These are phyloP conservation scores for Microcebus murinus DNA, from an alignment of 2,113 vertebrate genomes.

Conservation along the genomic window DNA sequence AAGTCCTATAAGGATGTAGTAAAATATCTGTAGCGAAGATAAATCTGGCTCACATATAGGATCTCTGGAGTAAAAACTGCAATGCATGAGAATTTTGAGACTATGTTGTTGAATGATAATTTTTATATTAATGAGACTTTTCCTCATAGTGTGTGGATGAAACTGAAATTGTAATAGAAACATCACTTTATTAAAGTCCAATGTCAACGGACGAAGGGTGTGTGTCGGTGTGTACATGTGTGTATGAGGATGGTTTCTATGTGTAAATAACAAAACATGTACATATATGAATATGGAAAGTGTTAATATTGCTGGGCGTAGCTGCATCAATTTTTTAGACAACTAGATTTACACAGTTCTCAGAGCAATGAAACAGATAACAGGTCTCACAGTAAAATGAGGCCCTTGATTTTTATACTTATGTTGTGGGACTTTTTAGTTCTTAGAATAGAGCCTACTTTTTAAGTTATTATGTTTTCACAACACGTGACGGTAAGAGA, in stretches of 20 bases:
- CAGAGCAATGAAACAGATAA: neutral
- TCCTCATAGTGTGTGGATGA: neutral
- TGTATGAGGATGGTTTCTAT: neutral
- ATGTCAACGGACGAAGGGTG: neutral
- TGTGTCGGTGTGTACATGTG: neutral
- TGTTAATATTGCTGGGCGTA: neutral
- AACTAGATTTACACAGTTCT: neutral
- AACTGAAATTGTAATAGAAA: neutral
- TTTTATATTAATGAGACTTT: slow-evolving; percentile 3
- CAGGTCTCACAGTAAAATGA: neutral
- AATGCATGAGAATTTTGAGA: neutral
- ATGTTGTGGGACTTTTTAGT: neutral
- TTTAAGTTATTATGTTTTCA: neutral
- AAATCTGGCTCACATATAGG: neutral
- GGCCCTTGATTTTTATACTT: neutral
- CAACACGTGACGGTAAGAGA: neutral
- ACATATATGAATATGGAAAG: neutral
- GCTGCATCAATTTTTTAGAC: neutral
- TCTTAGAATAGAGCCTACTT: neutral
- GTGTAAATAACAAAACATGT: neutral
- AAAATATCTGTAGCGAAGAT: neutral
- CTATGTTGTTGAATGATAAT: neutral
- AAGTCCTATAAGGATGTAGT: neutral
- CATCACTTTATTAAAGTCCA: neutral
- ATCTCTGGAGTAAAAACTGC: neutral